phyloP scores from a whole-genome alignment of 2,113 vertebrate species.

The Hassar affinis region DNA sequence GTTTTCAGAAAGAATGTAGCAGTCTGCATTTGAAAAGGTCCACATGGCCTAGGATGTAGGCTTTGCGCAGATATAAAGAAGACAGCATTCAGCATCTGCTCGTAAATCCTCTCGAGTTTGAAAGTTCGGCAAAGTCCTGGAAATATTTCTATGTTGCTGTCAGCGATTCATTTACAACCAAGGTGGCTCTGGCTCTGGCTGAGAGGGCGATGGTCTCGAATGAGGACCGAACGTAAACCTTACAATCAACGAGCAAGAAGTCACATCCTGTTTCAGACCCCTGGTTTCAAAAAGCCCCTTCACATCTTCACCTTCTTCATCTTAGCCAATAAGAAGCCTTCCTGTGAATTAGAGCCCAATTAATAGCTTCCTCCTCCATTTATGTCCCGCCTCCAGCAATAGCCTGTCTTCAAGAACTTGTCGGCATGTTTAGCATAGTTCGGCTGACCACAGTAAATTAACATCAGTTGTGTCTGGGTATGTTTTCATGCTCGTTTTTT shows the following conservation, averaged over 20 bases:
- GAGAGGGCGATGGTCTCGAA: background rate
- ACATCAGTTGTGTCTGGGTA: conserved; percentile 63
- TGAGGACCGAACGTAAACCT: conserved; percentile 3
- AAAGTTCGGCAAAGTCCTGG: conserved; percentile 12
- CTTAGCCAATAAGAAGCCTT: conserved; percentile 50
- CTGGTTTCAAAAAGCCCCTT: conserved; percentile 12
- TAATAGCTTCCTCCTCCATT: conserved; percentile 51
- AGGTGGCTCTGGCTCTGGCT: background rate
- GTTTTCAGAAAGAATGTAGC: conserved; percentile 31
- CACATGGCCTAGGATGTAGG: conserved; percentile 14
- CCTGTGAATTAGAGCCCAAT: conserved; percentile 43
- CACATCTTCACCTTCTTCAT: no score
- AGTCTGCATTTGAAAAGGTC: conserved; percentile 19
- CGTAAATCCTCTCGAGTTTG: conserved; percentile 23
- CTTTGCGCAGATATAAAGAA: conserved; percentile 3
- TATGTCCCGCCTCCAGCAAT: conserved; percentile 22
- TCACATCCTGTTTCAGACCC: conserved; percentile 37
- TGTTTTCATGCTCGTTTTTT: conserved; percentile 15
- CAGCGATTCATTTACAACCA: conserved; percentile 11
- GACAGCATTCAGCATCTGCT: conserved; percentile 14
- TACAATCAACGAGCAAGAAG: conserved; percentile 30
- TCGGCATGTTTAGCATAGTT: conserved; percentile 44
- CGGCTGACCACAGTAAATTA: conserved; percentile 65
- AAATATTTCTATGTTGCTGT: conserved; percentile 32
- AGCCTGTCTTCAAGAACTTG: conserved; percentile 43